Percentiles rank a stretch among this genome's conserved stretches.
These are phyloP conservation scores for Plecotus auritus DNA, from an alignment of 2,113 vertebrate species.

Conservation along the genomic window DNA sequence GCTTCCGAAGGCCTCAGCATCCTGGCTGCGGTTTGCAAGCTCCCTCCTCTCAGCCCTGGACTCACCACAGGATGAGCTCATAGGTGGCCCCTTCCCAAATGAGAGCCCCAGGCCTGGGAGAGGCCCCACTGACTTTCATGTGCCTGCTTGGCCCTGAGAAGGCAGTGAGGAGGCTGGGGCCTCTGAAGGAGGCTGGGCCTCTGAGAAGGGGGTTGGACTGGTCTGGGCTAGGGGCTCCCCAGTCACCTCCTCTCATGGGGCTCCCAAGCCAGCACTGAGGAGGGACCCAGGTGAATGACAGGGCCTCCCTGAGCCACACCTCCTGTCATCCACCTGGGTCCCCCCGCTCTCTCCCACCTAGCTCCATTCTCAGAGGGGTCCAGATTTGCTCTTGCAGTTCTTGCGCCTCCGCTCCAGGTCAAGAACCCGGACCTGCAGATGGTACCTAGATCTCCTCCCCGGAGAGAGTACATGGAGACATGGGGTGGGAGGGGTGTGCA, in stretches of 20 bases:
- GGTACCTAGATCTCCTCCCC: not conserved
- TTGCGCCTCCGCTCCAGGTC: not conserved
- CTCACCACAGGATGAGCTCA: not conserved
- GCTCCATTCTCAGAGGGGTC: not conserved
- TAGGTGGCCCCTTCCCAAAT: not conserved
- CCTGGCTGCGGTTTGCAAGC: not conserved
- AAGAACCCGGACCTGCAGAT: fast-evolving
- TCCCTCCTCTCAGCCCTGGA: not conserved
- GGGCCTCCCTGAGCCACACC: not conserved
- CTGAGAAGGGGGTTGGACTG: not conserved
- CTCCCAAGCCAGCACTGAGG: not conserved
- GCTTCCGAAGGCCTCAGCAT: not conserved
- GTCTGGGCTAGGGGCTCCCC: not conserved
- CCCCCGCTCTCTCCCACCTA: too few species aligned
- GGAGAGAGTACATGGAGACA: not conserved
- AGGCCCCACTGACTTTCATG: not conserved
- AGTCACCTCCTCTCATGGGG: not conserved
- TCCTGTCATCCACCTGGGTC: fast-evolving
- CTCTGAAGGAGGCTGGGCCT: not conserved
- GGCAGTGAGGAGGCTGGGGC: not conserved
- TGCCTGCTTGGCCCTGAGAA: not conserved
- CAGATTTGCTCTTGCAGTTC: not conserved
- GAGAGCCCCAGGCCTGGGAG: not conserved
- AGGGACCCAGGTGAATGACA: too few species aligned
- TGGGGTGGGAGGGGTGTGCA: fast-evolving